Evolutionary conservation across 2,797 vertebrate genomes (phyloP), one percentile per base, ranked within the genome.

Genomic region (Mus caroli): DNA sequence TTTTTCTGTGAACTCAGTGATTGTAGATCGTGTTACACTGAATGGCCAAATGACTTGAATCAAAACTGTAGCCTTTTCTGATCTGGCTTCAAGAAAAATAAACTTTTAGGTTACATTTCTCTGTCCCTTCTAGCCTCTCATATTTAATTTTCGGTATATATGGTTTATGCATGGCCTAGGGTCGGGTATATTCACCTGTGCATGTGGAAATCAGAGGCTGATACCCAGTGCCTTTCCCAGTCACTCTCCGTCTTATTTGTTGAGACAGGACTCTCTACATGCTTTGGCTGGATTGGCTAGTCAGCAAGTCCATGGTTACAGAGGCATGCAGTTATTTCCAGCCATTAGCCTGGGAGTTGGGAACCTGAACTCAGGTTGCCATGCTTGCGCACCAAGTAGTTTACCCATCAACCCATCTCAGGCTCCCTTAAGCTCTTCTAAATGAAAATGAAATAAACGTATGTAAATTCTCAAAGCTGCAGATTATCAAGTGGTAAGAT

Each of bases 31-130:
- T n/a, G 40, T 91, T 43, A 82, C 13, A 67, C 7, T 67, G 10
- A 83, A 15, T n/a, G 43, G 83, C 43, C 56, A 91, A 85, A 60
- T 6, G 84, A 15, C 46, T 79, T 77, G 46, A 40, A 60, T 26
- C 54, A 40, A 92, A 43, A 19, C 13, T 71, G 46, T 46, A 40
- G 17, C 40, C 34, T 91, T 97, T 96, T 69, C 71, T 83, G 75
- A 80, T 22, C 2, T 92, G 46, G 77, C n/a, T 86, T 92, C 64
- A 93, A 78, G 15, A 79, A 58, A 76, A 79, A 58, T 19, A 34
- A 43, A 14, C 6, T 13, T 71, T 76, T 83, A 71, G 20, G 28
- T 60, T 90, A 7, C 3, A 37, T 89, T 93, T 80, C 26, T 90
- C 58, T 96, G 76, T 31, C 52, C 64, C 9, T 54, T 91, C 22